These are phyloP conservation scores for Ellobium chinense DNA, from an alignment of 2,888 invertebrate species.

Conservation along the genomic window DNA sequence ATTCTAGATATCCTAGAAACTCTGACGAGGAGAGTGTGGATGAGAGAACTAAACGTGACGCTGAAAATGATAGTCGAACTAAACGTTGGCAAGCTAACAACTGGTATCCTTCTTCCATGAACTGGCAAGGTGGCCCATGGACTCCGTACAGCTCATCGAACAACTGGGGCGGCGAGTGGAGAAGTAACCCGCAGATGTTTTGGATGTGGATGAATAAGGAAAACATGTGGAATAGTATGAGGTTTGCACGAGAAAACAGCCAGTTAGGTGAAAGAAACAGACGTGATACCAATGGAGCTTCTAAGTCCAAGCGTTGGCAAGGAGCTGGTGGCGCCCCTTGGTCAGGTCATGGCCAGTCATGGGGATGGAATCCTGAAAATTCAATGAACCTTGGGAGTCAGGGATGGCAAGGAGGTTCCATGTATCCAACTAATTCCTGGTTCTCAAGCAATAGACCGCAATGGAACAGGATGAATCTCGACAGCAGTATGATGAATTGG, in stretches of 20 bases:
- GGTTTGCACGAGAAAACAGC: not conserved
- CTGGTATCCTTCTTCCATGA: not conserved
- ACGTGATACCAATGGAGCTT: not conserved
- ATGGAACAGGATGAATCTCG: not conserved
- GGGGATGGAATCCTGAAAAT: not conserved
- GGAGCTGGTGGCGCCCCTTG: not conserved
- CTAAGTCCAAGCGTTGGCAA: conserved; percentile 4
- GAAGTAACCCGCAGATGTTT: not conserved
- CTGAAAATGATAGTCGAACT: not conserved
- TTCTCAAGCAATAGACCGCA: not conserved
- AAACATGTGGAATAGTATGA: not conserved
- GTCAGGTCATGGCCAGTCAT: not conserved
- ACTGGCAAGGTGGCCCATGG: not conserved
- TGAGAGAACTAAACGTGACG: conserved; percentile 3
- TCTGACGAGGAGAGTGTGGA: not conserved
- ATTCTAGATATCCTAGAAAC: not conserved
- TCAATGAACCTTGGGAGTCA: not conserved
- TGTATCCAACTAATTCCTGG: not conserved
- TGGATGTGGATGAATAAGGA: not conserved
- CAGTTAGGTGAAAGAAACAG: not conserved
- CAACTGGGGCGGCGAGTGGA: not conserved
- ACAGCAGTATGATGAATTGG: not conserved
- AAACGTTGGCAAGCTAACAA: conserved; percentile 10
- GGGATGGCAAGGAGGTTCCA: not conserved
- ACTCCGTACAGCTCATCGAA: not conserved